These are phyloP conservation scores for Cotesia congregata DNA, from an alignment of 2,888 invertebrate genomes.

Conservation along the genomic window DNA sequence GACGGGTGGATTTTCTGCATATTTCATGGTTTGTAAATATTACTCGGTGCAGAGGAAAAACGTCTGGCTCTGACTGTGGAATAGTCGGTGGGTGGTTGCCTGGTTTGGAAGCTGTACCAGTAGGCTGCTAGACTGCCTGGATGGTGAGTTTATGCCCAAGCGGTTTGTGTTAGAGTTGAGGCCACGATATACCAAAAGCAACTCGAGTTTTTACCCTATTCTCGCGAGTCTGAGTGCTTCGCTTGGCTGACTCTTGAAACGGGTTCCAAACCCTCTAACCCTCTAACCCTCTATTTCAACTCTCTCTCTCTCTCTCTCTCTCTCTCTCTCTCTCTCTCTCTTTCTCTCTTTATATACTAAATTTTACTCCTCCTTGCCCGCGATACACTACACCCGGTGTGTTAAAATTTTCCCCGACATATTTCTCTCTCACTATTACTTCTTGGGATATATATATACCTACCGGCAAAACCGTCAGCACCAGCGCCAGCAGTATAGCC, in stretches of 20 bases:
- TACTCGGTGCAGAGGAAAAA: conserved; percentile 53
- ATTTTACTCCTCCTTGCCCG: conserved; percentile 23
- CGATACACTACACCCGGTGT: conserved; percentile 15
- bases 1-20: conserved; percentile 54
- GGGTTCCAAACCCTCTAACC: conserved; percentile 56
- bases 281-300: conserved; percentile 13
- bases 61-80: conserved; percentile 11
- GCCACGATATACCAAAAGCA: conserved; percentile 47
- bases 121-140: conserved; percentile 48
- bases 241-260: conserved; percentile 67
- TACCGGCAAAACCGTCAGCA: conserved; percentile 5
- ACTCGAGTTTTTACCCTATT: conserved; percentile 65
- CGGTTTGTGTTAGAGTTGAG: conserved; percentile 62
- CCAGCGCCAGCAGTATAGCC: conserved; percentile 2
- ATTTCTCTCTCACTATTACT: neutral
- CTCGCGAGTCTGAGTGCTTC: conserved; percentile 66
- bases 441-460: neutral
- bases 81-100: conserved; percentile 47
- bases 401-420: conserved; percentile 43
- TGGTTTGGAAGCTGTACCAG: conserved; percentile 58
- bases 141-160: conserved; percentile 64
- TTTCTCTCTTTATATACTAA: conserved; percentile 34
- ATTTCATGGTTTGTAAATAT: conserved; percentile 67
- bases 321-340: conserved; percentile 25
- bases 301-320: conserved; percentile 26